Percentiles rank a stretch among this genome's conserved stretches.
Evolutionary conservation across 2,888 invertebrate genomes (phyloP).

Genomic region (Argyra leucocephala): DNA sequence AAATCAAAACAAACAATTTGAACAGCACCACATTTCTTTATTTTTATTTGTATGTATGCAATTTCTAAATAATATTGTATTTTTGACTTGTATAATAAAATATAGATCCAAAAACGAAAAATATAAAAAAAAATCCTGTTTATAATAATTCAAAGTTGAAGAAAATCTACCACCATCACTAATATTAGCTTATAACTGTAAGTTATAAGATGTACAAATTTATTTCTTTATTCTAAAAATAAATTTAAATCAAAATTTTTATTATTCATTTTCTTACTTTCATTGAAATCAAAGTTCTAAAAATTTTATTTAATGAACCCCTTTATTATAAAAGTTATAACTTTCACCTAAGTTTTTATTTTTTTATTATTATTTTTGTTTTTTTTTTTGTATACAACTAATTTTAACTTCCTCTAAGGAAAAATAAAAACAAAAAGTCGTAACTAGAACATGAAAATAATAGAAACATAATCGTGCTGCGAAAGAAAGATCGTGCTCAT

Average conservation of each 20-base stretch:
- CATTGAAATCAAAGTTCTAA: background rate
- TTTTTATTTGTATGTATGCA: too few relatives aligned
- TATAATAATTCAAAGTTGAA: too few relatives aligned
- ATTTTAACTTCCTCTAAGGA: background rate
- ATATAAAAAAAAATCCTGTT: too few relatives aligned
- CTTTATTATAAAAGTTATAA: background rate
- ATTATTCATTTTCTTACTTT: background rate
- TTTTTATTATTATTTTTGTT: background rate
- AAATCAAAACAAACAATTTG: too few relatives aligned
- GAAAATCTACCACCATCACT: too few relatives aligned
- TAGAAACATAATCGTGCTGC: background rate
- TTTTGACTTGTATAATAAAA: too few relatives aligned
- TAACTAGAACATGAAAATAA: slow-evolving; percentile 6
- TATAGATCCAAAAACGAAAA: too few relatives aligned
- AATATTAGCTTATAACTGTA: too few relatives aligned
- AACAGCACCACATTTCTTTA: too few relatives aligned
- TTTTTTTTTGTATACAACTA: background rate
- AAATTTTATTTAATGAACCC: background rate
- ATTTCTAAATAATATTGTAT: too few relatives aligned
- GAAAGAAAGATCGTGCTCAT: background rate
- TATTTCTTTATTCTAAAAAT: background rate
- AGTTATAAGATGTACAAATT: too few relatives aligned
- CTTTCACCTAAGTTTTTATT: background rate
- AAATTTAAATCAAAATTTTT: background rate
- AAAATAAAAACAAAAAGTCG: background rate